Evolutionary conservation across 2,797 vertebrate species (phyloP), one percentile per base, ranked within the genome.

Genomic region (Natrix natrix): DNA sequence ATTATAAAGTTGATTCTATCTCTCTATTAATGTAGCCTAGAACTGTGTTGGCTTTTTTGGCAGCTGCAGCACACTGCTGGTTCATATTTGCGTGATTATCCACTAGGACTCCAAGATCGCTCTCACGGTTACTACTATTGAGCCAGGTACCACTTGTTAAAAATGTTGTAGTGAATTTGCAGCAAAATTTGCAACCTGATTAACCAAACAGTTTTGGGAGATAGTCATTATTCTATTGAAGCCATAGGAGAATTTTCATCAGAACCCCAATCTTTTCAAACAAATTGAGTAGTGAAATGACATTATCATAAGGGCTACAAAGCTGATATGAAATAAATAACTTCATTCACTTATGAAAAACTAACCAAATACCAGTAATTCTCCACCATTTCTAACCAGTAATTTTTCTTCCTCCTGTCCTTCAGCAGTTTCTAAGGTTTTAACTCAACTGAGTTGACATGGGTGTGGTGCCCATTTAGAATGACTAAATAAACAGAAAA

Each of bases 371-470:
- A 96, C 93, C 89, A 93, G 55, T 86, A 89, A 57, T 48, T 16
- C 32, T 17, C 69, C 1, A 66, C 26, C 26, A 74, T 74, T 74
- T 74, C 69, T 74, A 74, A 96, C 94, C 91, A 94, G 57, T 48
- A 48, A 24, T 28, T 86, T 55, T 28, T 28, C 52, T 3, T 88
- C 12, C 56, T 17, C 16, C 16, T 89, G 56, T 43, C 37, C 74
- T 48, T 48, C 43, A 24, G 20, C 37, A 59, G 83, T 96, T 66
- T 60, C 66, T 89, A 26, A 5, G 69, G 91, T 90, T 97, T 96
- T 95, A 94, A 96, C 93, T 95, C 95, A 95, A 90, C 88, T 89
- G 93, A 88, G 92, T 94, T 94, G 87, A 63, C 90, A 94, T 8
- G 94, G 92, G 91, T 91, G 92, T 32, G 69, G 93, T 69, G 89